Evolutionary conservation across 2,888 invertebrate species (phyloP), one percentile per base, ranked within the genome.

Genomic region (Argyresthia goedartella): DNA sequence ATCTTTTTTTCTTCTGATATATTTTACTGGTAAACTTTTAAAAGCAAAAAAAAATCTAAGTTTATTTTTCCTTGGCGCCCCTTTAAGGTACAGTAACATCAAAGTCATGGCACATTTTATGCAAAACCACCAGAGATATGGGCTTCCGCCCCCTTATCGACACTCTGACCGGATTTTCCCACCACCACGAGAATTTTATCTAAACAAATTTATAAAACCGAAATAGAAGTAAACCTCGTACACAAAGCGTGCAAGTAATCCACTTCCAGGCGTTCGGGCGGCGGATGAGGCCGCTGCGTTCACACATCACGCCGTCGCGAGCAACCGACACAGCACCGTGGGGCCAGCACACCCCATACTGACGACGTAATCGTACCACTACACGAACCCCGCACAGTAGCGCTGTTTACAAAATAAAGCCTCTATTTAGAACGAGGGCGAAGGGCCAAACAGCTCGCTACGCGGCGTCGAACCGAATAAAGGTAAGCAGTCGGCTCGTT

Each of bases 401-500:
- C 81, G 65, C 73, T 74, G 82, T 81, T 84, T 79, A 85, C 84
- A 76, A 81, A 80, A 79, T 81, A 84, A 78, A 84, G 84, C 81
- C 81, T 81, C 77, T 80, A 82, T 81, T 81, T 81, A 78, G 78
- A 81, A 73, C 82, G 78, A 79, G 80, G 81, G 81, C 81, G 78
- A 81, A 82, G 81, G 81, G 84, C 81, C 80, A 64, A 64, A 68
- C 73, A 66, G 69, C 71, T 73, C 68, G 73, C 69, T 67, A 71
- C 76, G 73, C 78, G 78, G 80, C 80, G 81, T 80, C 81, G 73
- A 75, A 81, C 81, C 79, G 82, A 85, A 82, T 84, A 82, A 81
- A 81, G 80, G 84, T 82, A 76, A 77, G 71, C 75, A 62, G 76
- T 74, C 79, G 81, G 81, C 80, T 81, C 81, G 81, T 82, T 84